Base-by-base conservation (phyloP, 2,113 vertebrate genomes). In the Strix uralensis region DNA sequence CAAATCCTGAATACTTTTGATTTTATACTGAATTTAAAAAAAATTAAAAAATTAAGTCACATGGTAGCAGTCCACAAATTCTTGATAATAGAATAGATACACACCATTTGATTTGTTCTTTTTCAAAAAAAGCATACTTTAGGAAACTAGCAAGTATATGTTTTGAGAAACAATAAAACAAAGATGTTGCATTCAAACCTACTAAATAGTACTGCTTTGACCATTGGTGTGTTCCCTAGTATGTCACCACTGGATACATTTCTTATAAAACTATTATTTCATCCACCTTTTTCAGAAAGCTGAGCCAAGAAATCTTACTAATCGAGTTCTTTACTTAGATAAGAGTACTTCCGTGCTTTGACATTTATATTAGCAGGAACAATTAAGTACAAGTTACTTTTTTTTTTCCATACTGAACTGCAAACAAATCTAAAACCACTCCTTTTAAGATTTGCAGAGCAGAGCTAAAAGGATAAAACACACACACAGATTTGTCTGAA, bases 1-100 rank as follows among this genome's bases (percentile, higher is more conserved):
- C 97, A 99, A 98, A 97, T 99, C 99, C 95, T 99, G 99, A 81
- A 99, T 98, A 82, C 97, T 99, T 96, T 99, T 98, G 75, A 99
- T 99, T 98, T 99, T 99, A 94, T 99, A 99, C 99, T 99, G 81
- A 75, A 96, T 94, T 70, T 9, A 82, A 63, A 44, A 85, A 20
- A 74, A 66, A 38, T 4, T 12, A 20, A 55, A 3, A 71, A 78
- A 51, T n/a, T 5, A 92, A 93, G 63, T 40, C 58, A 38, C 3
- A 4, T 15, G 11, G 42, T 11, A 55, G 49, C 47, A 69, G 49
- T 7, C 55, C 42, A 92, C 44, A 80, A 79, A 27, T 13, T 74
- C 49, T 14, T 38, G 30, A n/a, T 61, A 94, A 86, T 25, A 36
- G 4, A n/a, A 95, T 7, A 75, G 1, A 59, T 5, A 59, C 9